phyloP scores from a whole-genome alignment of 1,140 invertebrate species.

The Drosophila ficusphila region DNA sequence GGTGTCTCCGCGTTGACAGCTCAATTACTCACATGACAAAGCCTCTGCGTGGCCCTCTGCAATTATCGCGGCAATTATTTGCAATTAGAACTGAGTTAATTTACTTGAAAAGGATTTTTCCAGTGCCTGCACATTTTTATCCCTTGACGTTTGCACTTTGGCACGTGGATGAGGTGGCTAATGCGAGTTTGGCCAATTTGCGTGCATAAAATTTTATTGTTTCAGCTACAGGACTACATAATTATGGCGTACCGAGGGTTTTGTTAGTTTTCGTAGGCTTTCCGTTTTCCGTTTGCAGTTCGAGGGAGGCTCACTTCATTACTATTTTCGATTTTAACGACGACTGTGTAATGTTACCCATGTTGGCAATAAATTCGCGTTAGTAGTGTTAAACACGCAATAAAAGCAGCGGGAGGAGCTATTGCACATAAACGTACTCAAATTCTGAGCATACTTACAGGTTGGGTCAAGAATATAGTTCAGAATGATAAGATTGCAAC shows the following conservation, averaged over 20 bases:
- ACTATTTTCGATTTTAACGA: conserved; percentile 77
- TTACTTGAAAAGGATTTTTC: conserved; percentile 61
- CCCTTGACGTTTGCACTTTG: conserved; percentile 46
- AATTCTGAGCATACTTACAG: conserved; percentile 22
- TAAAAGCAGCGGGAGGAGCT: conserved; percentile 46
- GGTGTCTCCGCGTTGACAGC: conserved; percentile 60
- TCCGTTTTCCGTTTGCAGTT: conserved; percentile 25
- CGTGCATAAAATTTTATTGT: conserved; percentile 70
- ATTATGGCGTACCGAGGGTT: conserved; percentile 57
- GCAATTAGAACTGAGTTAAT: conserved; percentile 76
- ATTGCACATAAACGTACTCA: conserved; percentile 1
- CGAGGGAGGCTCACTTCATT: conserved; percentile 47
- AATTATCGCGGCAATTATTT: conserved; percentile 80
- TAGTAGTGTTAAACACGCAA: conserved; percentile 81
- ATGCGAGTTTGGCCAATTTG: conserved; percentile 61
- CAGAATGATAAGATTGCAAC: not conserved
- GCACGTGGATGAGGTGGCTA: conserved; percentile 35
- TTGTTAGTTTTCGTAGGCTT: conserved; percentile 32
- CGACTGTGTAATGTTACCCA: conserved; percentile 77
- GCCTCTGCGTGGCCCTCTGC: conserved; percentile 53
- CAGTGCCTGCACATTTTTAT: conserved; percentile 21
- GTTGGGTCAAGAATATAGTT: too few relatives aligned
- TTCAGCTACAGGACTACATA: conserved; percentile 50
- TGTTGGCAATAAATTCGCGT: conserved; percentile 74
- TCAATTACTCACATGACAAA: conserved; percentile 69